A percentile compares a stretch with the other conserved stretches of the same genome.
Evolutionary conservation across 2,113 vertebrate species (phyloP).

Genomic region (Hyperopisus bebe): DNA sequence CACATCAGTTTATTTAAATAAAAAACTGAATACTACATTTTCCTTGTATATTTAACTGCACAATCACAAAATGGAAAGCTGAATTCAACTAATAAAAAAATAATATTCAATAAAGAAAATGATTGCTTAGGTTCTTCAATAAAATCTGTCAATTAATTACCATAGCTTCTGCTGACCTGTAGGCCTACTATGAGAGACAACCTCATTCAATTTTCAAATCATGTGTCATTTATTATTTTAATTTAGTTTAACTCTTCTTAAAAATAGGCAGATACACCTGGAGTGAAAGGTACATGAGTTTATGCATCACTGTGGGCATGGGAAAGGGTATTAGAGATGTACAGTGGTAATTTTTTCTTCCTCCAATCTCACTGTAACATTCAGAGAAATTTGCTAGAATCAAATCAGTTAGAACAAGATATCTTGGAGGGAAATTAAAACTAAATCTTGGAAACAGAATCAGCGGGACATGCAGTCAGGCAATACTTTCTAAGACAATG

Average conservation of each 20-base stretch:
- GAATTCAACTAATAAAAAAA: neutral
- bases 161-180: neutral
- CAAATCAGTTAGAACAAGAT: neutral
- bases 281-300: neutral
- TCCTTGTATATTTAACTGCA: slow-evolving; percentile 5
- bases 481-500: neutral
- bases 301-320: neutral
- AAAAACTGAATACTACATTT: neutral
- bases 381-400: neutral
- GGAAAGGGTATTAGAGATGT: neutral
- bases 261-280: neutral
- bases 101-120: neutral
- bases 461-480: neutral
- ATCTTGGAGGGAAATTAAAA: neutral
- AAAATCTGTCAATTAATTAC: neutral
- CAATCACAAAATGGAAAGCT: slow-evolving; percentile 7
- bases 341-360: neutral
- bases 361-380: neutral
- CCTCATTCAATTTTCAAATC: neutral
- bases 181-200: neutral
- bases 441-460: neutral
- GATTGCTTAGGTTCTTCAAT: neutral
- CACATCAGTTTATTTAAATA: slow-evolving; percentile 1
- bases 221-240: slow-evolving; percentile 7
- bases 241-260: neutral